Evolutionary conservation across 2,888 invertebrate species (phyloP).

Genomic region (Lottia gigantea): DNA sequence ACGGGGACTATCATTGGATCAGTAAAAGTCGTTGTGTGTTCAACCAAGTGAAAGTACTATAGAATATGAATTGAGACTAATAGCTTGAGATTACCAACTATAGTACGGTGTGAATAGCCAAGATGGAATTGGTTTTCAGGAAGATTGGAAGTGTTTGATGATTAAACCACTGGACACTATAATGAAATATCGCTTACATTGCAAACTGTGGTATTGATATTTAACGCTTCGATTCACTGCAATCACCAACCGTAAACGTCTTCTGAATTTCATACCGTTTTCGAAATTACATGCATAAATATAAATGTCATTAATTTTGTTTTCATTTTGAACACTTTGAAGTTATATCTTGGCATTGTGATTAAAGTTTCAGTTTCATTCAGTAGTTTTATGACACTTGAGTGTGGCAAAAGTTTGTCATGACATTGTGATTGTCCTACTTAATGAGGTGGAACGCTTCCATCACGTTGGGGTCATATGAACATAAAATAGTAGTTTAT

Average conservation of each 20-base stretch:
- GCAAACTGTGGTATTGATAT: too few species aligned
- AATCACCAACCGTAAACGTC: too few species aligned
- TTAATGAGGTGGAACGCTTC: neutral
- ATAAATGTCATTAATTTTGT: too few species aligned
- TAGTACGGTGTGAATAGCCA: neutral
- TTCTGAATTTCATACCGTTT: neutral
- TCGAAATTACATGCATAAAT: neutral
- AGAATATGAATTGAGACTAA: neutral
- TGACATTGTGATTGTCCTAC: neutral
- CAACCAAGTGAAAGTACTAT: slow-evolving; percentile 10
- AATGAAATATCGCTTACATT: too few species aligned
- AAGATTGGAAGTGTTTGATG: neutral
- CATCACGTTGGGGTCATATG: neutral
- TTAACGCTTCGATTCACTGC: too few species aligned
- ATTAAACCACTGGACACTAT: too few species aligned
- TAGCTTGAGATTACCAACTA: neutral
- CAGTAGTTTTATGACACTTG: too few species aligned
- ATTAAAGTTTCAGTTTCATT: too few species aligned
- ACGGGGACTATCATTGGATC: neutral
- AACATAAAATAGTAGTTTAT: neutral
- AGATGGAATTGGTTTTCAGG: neutral
- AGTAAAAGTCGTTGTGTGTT: slow-evolving; percentile 5
- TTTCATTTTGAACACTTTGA: too few species aligned
- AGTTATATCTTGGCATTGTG: too few species aligned
- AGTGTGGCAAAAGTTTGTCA: neutral